Evolutionary conservation across 2,888 invertebrate species (phyloP), one percentile per base, ranked within the genome.

Genomic region (Laspeyria flexula): DNA sequence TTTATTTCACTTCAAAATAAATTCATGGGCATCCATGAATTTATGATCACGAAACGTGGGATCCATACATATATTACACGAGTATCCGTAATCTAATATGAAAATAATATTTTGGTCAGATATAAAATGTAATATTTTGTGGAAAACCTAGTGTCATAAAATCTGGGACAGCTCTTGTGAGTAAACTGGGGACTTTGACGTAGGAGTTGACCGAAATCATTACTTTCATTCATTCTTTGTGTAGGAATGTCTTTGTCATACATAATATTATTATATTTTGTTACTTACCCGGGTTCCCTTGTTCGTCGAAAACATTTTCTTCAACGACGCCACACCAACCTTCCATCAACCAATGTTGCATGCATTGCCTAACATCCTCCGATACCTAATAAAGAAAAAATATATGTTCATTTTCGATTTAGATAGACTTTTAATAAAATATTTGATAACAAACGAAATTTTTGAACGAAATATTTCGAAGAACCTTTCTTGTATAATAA

Each of bases 311-410:
- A 7, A 86, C 60, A 31, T 90, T 91, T 60, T 91, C 90, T 56
- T 92, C 92, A 0, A 86, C 84, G 0, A 92, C 92, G 1, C 92
- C 92, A 55, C 92, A 92, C 92, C 92, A 92, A 4, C 92, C 92
- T 34, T 90, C 91, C 0, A 81, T 72, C 15, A 89, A 82, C 92
- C 92, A 92, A 31, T 81, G 85, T 34, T 91, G 90, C 30, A 93
- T 87, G 59, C 93, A 92, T 33, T 86, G 86, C 46, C 87, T 78
- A 30, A 93, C 92, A 50, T 93, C 93, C 65, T 93, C 93, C 1
- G 92, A 88, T 30, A 93, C 81, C 93, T 93, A 65, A 29, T 35
- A 48, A 40, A 11, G 12, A 5, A 29, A 37, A 18, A 11, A 3
- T 21, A n/a, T 18, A 15, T 33, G 6, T 9, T 7, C 7, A 33